Evolutionary conservation across 1,140 invertebrate species (phyloP).

Genomic region (Lasioglossum albipes): DNA sequence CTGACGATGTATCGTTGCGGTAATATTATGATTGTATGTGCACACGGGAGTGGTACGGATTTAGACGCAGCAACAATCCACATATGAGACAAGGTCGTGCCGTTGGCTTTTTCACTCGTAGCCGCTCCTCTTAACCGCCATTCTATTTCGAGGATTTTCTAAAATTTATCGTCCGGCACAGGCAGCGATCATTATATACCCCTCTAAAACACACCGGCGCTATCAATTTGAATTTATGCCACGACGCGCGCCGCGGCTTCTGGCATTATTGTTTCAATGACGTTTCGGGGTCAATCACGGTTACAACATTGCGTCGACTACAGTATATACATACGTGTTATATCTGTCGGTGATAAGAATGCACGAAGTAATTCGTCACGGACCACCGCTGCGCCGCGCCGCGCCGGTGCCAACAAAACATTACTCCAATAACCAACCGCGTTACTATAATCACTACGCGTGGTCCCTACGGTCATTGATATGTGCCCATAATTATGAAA

Average conservation of each 20-base stretch:
- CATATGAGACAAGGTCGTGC: slow-evolving; percentile 57
- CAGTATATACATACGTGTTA: not conserved
- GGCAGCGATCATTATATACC: slow-evolving; percentile 14
- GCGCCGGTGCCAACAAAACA: not conserved
- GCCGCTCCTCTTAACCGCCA: slow-evolving; percentile 20
- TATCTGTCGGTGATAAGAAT: slow-evolving; percentile 21
- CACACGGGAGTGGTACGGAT: slow-evolving; percentile 42
- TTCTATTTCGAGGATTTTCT: slow-evolving; percentile 63
- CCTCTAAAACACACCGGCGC: slow-evolving; percentile 27
- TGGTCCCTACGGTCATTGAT: too few species aligned
- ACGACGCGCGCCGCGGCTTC: not conserved
- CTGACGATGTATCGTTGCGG: slow-evolving; percentile 36
- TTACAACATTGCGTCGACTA: slow-evolving; percentile 5
- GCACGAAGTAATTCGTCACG: not conserved
- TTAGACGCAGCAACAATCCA: slow-evolving; percentile 49
- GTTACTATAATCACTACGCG: too few species aligned
- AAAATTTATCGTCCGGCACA: slow-evolving; percentile 37
- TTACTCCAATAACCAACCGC: not conserved
- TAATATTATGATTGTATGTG: slow-evolving; percentile 53
- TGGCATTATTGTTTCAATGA: not conserved
- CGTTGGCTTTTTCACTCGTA: slow-evolving; percentile 55
- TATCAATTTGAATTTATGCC: slow-evolving; percentile 22
- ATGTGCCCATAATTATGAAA: too few species aligned
- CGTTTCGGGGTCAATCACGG: not conserved
- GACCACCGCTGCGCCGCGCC: too few species aligned